Percentiles rank a stretch among this genome's conserved stretches.
Conservation (phyloP, 2,113 vertebrate genomes). For the Shinisaurus crocodilurus region DNA sequence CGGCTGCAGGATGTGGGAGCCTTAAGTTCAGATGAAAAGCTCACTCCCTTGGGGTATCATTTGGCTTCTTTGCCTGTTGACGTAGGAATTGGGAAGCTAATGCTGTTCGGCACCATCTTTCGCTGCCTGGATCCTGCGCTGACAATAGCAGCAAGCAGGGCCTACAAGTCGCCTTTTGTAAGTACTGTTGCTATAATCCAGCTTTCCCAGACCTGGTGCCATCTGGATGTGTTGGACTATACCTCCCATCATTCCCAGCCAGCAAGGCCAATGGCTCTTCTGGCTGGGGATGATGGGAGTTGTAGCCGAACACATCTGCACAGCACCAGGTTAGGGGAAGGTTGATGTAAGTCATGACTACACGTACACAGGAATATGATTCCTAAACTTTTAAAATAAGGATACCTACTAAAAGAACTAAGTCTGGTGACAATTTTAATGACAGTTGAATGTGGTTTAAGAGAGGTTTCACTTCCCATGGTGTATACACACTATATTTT, state of each 20-base stretch:
- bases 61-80: conserved; percentile 96
- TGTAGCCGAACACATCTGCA: too few relatives aligned
- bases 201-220: background rate
- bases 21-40: conserved; percentile 86
- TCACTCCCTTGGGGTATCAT: conserved; percentile 96
- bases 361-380: background rate
- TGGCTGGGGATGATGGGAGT: too few relatives aligned
- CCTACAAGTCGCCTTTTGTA: conserved; percentile 97
- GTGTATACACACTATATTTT: background rate
- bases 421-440: background rate
- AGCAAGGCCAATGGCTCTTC: too few relatives aligned
- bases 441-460: accelerated
- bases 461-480: background rate
- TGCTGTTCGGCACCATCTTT: conserved; percentile 97
- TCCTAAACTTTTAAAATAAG: background rate
- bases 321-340: too few relatives aligned
- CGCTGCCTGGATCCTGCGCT: conserved; percentile 95
- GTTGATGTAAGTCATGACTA: background rate
- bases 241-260: too few relatives aligned
- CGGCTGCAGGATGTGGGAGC: conserved; percentile 92
- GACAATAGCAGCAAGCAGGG: conserved; percentile 96
- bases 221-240: too few relatives aligned
- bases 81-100: conserved; percentile 96
- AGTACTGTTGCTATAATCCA: conserved; percentile 66
- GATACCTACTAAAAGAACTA: background rate